Conservation (phyloP, 2,888 invertebrate genomes). For the Xestia sexstrigata region DNA sequence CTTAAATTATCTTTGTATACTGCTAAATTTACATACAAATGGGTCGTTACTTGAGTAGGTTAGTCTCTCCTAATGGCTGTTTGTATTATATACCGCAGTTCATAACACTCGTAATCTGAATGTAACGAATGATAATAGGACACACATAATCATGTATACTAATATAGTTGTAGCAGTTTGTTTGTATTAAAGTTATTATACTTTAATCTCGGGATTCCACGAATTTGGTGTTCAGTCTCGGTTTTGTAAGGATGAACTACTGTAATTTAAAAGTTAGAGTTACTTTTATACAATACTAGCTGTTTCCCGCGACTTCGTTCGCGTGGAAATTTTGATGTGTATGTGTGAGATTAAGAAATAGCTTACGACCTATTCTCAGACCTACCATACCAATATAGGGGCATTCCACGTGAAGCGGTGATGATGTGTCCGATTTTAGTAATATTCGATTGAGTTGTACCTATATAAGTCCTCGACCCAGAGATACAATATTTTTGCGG, state of each 20-base stretch:
- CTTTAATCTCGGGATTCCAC: constrained; percentile 24
- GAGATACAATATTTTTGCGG: too few species aligned
- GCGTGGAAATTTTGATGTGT: too few species aligned
- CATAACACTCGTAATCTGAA: constrained; percentile 69
- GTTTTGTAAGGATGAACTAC: constrained; percentile 6
- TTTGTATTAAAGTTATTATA: constrained; percentile 35
- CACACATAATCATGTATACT: constrained; percentile 44
- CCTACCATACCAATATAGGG: too few species aligned
- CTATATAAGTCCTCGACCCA: too few species aligned
- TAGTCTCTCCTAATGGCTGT: constrained; percentile 80
- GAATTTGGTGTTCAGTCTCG: constrained; percentile 5
- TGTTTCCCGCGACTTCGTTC: too few species aligned
- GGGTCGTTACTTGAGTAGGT: constrained; percentile 81
- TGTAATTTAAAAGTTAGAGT: constrained; percentile 7
- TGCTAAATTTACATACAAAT: constrained; percentile 86
- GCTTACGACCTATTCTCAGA: too few species aligned
- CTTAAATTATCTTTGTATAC: constrained; percentile 80
- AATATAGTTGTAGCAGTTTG: constrained; percentile 52
- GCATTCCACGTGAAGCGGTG: too few species aligned
- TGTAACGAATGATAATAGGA: constrained; percentile 71
- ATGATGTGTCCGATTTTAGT: too few species aligned
- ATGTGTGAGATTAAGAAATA: too few species aligned
- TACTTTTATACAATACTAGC: constrained; percentile 13
- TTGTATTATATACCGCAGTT: constrained; percentile 77
- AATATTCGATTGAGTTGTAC: too few species aligned